Percentiles rank a stretch among this genome's conserved stretches.
Conservation (phyloP, 1,140 invertebrate species). For the Drosophila prosaltans region DNA sequence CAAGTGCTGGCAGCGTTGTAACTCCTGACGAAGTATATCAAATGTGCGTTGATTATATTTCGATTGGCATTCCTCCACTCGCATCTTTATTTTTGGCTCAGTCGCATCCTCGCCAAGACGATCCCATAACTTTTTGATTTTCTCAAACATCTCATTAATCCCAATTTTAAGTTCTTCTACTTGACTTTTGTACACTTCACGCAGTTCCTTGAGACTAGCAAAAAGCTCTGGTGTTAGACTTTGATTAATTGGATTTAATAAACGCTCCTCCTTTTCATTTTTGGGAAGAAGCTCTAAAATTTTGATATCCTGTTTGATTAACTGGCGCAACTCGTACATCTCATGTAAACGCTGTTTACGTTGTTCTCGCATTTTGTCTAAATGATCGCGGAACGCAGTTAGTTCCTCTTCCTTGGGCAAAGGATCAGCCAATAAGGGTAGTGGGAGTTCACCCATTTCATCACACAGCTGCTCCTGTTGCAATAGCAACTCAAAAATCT, state of each 20-base stretch:
- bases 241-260: constrained; percentile 60
- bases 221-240: constrained; percentile 54
- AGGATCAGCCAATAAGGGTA: constrained; percentile 58
- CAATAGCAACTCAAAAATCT: constrained; percentile 62
- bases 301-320: constrained; percentile 58
- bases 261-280: constrained; percentile 47
- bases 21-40: constrained; percentile 85
- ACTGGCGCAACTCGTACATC: constrained; percentile 44
- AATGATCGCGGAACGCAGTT: constrained; percentile 46
- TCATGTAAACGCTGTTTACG: constrained; percentile 35
- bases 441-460: constrained; percentile 58
- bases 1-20: constrained; percentile 86
- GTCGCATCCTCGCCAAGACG: constrained; percentile 82
- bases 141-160: constrained; percentile 84
- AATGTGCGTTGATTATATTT: constrained; percentile 83
- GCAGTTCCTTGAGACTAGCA: constrained; percentile 31
- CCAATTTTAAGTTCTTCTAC: constrained; percentile 78
- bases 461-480: constrained; percentile 66
- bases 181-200: constrained; percentile 53
- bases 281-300: constrained; percentile 45
- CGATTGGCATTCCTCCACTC: constrained; percentile 31
- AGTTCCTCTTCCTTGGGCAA: constrained; percentile 55
- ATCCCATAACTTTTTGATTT: constrained; percentile 86
- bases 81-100: constrained; percentile 15
- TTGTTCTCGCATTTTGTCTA: constrained; percentile 37